Base-by-base conservation (phyloP, 2,797 vertebrate species). In the Clarias laeviceps region DNA sequence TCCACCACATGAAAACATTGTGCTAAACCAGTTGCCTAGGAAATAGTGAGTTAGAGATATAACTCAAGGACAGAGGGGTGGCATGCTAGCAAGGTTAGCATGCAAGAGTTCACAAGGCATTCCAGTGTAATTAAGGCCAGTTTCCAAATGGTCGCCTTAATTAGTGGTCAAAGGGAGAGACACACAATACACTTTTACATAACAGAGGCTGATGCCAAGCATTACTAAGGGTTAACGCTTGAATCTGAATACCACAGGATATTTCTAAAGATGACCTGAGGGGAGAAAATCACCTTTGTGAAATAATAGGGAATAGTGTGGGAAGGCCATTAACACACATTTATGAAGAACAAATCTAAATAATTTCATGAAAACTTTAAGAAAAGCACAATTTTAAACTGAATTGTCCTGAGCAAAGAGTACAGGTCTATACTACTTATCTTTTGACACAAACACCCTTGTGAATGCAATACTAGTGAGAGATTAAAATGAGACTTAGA, bases 131-230 rank as follows among this genome's bases (percentile, higher is more conserved):
- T 93, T 91, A 90, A 86, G 88, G 34, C 5, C 87, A 84, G 27
- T 84, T 89, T 91, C 84, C 89, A 90, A 91, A 89, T 59, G 82
- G 87, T 89, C 54, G 91, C 62, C 89, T 91, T 90, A 92, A 91
- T 94, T 94, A 93, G 87, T 87, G 72, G 66, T 90, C 86, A 92
- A 91, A 89, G 87, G 92, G 45, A 89, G 77, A 89, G 87, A 90
- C 90, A 91, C 89, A 88, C 77, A 90, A 85, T 89, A 87, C 40
- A 85, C 89, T 92, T 92, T 94, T 94, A 92, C 90, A 87, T 91
- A 93, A 94, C 90, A 88, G 83, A 84, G 88, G 85, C 83, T 84
- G 82, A 78, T 74, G 59, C 68, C 45, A 22, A 87, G 88, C 88
- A 89, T 88, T 91, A 90, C 89, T 89, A 82, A 77, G 62, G 57